These are phyloP conservation scores for Phoxinus dragarum DNA, from an alignment of 2,797 vertebrate species.

Conservation along the genomic window DNA sequence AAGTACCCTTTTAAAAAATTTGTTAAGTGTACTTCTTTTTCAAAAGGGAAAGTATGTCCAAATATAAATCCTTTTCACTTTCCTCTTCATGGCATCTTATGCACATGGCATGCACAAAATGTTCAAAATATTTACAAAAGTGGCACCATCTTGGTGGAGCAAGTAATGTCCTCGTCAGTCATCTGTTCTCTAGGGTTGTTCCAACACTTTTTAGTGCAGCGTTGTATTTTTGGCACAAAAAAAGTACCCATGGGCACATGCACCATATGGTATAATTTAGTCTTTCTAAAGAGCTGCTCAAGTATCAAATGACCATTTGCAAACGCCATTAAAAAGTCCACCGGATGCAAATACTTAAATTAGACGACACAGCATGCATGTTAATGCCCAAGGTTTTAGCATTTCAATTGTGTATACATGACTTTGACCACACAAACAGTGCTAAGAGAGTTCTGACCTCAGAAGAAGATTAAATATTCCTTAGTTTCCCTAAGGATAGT, in stretches of 20 bases:
- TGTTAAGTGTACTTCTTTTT: too few relatives aligned
- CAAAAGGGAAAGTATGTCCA: too few relatives aligned
- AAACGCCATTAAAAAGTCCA: slow-evolving; percentile 1
- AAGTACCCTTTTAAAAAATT: too few relatives aligned
- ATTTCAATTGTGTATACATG: not conserved
- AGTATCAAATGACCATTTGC: slow-evolving; percentile 29
- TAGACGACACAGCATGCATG: not conserved
- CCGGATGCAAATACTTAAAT: slow-evolving; percentile 3
- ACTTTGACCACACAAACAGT: not conserved
- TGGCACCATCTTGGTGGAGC: too few relatives aligned
- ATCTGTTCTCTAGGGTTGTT: not conserved
- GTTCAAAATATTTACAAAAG: not conserved
- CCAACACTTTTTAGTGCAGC: not conserved
- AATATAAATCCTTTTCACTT: too few relatives aligned
- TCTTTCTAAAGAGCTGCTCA: slow-evolving; percentile 20
- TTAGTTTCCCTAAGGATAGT: too few relatives aligned
- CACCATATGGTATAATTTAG: slow-evolving; percentile 23
- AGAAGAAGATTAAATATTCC: not conserved
- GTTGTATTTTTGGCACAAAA: not conserved
- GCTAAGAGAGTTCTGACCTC: not conserved
- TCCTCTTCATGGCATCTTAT: too few relatives aligned
- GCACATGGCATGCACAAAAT: too few relatives aligned
- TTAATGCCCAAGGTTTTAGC: not conserved
- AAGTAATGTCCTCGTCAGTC: not conserved
- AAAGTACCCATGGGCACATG: not conserved